Base-by-base conservation (phyloP, 2,113 vertebrate genomes). In the Scartelaos histophorus region DNA sequence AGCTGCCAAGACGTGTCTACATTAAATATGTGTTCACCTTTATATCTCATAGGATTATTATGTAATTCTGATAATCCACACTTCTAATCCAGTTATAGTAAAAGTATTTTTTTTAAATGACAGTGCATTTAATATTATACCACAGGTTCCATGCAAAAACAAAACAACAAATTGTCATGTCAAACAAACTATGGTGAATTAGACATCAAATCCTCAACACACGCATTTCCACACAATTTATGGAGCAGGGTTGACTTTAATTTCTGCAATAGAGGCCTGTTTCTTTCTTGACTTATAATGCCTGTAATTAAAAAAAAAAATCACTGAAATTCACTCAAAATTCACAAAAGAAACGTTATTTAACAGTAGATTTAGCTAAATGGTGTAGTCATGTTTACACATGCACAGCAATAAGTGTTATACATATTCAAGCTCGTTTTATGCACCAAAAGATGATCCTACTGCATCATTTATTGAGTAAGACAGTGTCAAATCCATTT, bases 361-460 rank as follows among this genome's bases (percentile, higher is more conserved):
- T 53, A 15, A 19, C 19, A 15, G 7, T 7, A 53, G n/a, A 53
- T 53, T n/a, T 53, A 49, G 47, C 47, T 49, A 16, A 54, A 54
- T n/a, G 53, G 22, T 58, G 24, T 10, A 25, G 22, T 58, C 2
- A 58, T 25, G 12, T 58, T 12, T 58, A 58, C 7, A 43, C 38
- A 43, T 43, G 10, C 10, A 43, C 47, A 17, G 22, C 4, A 25
- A 58, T 58, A 25, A 58, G 15, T 56, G n/a, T 12, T 56, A 12
- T 21, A 56, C 17, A 19, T 24, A 12, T 56, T 56, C 21, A 58
- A 58, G 56, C 15, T 25, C 25, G 43, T 69, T 69, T 46, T 53
- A 69, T 69, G 35, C 22, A 1, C 49, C 24, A 4, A 56, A 74
- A 54, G 6, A 67, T 75, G 58, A 70, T 61, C 60, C 13, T 5